phyloP scores from a whole-genome alignment of 2,113 vertebrate genomes.

The Diadophis punctatus region DNA sequence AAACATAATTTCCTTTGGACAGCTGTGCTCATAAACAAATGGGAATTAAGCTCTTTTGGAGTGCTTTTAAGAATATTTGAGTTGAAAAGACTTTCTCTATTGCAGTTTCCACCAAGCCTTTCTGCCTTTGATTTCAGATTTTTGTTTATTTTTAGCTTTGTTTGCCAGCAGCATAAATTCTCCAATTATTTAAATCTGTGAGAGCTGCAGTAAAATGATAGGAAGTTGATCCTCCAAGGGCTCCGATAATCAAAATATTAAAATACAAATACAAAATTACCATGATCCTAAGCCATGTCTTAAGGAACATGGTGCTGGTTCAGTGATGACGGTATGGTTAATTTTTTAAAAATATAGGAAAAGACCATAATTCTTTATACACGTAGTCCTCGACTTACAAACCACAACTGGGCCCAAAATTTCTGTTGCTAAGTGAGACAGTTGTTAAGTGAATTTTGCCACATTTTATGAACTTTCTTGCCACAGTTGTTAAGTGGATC shows the following conservation, averaged over 20 bases:
- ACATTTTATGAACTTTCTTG: neutral
- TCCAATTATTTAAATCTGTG: neutral
- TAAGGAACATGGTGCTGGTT: neutral
- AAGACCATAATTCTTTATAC: neutral
- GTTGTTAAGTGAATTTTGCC: neutral
- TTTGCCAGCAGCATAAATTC: neutral
- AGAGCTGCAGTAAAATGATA: neutral
- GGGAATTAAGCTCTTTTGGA: neutral
- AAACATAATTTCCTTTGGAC: neutral
- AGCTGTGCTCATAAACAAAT: slow-evolving; percentile 1
- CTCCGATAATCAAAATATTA: neutral
- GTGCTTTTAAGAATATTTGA: neutral
- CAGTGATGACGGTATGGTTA: too few species aligned
- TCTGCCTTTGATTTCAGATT: neutral
- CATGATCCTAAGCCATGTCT: neutral
- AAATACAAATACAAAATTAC: neutral
- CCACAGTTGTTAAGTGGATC: neutral
- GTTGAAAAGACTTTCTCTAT: neutral
- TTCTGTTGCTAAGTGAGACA: neutral
- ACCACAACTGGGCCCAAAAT: neutral
- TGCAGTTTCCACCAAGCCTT: slow-evolving; percentile 3
- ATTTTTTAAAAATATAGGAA: neutral
- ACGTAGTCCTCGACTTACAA: neutral
- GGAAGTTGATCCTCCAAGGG: neutral
- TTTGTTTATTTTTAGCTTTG: slow-evolving; percentile 8